Base-by-base conservation (phyloP, 2,888 invertebrate genomes). In the Chrysomela aeneicollis region DNA sequence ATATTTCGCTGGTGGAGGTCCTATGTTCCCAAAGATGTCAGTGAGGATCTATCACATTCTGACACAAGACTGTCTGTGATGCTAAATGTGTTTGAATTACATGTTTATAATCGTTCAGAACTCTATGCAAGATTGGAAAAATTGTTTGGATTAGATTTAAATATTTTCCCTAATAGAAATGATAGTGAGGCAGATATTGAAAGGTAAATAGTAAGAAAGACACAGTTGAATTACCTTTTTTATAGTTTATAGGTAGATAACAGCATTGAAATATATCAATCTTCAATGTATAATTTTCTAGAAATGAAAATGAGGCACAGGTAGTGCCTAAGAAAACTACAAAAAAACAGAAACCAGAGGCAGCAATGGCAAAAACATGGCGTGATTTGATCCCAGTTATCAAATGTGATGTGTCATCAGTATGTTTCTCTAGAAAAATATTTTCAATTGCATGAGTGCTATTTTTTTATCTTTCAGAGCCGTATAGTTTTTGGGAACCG, bases 1-100 rank as follows among this genome's bases (percentile, higher is more conserved):
- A 95, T 98, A 83, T 98, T 99, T 84, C 88, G 97, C 55, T 99
- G 97, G 95, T 99, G 98, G 98, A 87, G 95, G 70, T 93, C 95
- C 35, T 97, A 97, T 82, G 92, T 96, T 57, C 95, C 95, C 54
- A 96, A 95, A 84, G 95, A 96, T 86, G 93, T 95, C 37, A 94
- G 94, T 59, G 97, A 97, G 90, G 97, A 97, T 88, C 87, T 97
- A 77, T 97, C 97, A 1, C 97, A 97, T 85, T 95, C 94, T 26
- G 97, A 97, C 82, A 97, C 95, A 8, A 88, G 96, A 61, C 85
- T 97, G 37, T 95, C 95, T 21, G 90, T 96, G 54, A 91, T 95
- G 87, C 82, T 98, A 64, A 97, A 97, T 83, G 97, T 97, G 1
- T 93, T 96, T 78, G 98, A 98, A 83, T 83, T 97, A 67, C 98